Conservation (phyloP, 2,797 vertebrate species). For the Phoebastria nigripes region DNA sequence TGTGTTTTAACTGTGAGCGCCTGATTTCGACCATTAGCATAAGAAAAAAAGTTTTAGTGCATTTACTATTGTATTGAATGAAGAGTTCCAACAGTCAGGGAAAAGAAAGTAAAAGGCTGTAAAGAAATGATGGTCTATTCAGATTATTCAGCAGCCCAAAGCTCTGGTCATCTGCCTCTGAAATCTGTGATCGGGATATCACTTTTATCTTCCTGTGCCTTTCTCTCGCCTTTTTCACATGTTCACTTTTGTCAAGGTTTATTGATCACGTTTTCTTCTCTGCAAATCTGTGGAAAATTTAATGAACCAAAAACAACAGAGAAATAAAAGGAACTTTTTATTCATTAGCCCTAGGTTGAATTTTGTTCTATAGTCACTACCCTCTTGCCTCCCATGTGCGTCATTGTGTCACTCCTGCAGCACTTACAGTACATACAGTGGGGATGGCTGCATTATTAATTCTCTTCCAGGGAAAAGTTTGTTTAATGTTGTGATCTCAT, state of each 20-base stretch:
- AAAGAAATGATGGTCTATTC: slow-evolving; percentile 91
- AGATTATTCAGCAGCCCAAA: slow-evolving; percentile 85
- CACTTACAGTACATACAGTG: slow-evolving; percentile 58
- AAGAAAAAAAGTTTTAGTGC: slow-evolving; percentile 96
- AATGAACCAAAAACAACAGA: slow-evolving; percentile 86
- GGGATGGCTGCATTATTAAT: background rate
- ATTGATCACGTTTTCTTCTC: slow-evolving; percentile 86
- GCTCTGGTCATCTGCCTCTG: slow-evolving; percentile 81
- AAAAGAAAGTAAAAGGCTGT: slow-evolving; percentile 84
- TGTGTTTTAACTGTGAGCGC: slow-evolving; percentile 85
- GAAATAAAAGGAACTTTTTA: slow-evolving; percentile 81
- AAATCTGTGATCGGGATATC: slow-evolving; percentile 86
- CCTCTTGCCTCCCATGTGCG: slow-evolving; percentile 33
- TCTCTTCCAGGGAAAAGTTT: slow-evolving; percentile 25
- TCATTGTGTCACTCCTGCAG: slow-evolving; percentile 33
- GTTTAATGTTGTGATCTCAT: slow-evolving; percentile 21
- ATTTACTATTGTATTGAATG: slow-evolving; percentile 93
- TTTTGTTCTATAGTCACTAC: slow-evolving; percentile 33
- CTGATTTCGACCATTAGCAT: slow-evolving; percentile 89
- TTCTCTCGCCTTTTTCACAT: slow-evolving; percentile 82
- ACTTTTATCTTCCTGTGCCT: slow-evolving; percentile 90
- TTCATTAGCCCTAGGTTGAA: slow-evolving; percentile 72
- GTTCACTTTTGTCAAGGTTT: slow-evolving; percentile 82
- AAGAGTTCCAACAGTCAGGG: slow-evolving; percentile 91
- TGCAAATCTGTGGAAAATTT: slow-evolving; percentile 87